Evolutionary conservation across 2,888 invertebrate species (phyloP).

Genomic region (Lottia gigantea): DNA sequence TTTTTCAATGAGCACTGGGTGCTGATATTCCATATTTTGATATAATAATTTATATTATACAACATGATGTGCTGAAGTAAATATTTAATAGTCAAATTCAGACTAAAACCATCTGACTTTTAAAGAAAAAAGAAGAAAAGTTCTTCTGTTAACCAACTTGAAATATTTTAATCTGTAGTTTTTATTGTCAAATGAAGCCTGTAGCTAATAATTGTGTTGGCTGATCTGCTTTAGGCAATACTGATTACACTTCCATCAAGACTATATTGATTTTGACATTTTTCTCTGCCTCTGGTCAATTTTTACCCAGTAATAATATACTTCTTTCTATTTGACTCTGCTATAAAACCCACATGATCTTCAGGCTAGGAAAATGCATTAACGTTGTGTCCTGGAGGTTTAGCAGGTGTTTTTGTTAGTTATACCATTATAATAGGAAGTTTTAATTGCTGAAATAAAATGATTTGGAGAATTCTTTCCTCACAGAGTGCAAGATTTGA

Average conservation of each 20-base stretch:
- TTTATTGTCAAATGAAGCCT: constrained; percentile 2
- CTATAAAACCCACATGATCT: constrained; percentile 18
- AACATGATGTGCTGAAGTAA: too few relatives aligned
- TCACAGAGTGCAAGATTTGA: too few relatives aligned
- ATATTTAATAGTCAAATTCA: too few relatives aligned
- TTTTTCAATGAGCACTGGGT: too few relatives aligned
- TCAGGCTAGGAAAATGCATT: constrained; percentile 21
- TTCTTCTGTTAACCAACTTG: background rate
- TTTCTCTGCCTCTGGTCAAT: constrained; percentile 15
- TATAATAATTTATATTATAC: too few relatives aligned
- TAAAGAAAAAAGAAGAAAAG: too few relatives aligned
- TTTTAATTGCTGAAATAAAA: background rate
- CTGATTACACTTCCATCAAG: constrained; percentile 39
- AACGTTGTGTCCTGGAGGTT: constrained; percentile 6
- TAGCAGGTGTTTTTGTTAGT: constrained; percentile 23
- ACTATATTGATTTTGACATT: constrained; percentile 30
- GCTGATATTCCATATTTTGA: too few relatives aligned
- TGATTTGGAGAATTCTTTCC: too few relatives aligned
- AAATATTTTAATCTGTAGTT: constrained; percentile 1
- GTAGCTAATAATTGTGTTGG: constrained; percentile 6
- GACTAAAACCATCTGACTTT: too few relatives aligned
- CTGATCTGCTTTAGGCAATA: constrained; percentile 21
- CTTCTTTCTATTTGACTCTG: constrained; percentile 20
- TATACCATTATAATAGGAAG: constrained; percentile 5
- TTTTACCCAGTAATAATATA: constrained; percentile 24